Evolutionary conservation across 2,797 vertebrate species (phyloP).

Genomic region (Galago senegalensis): DNA sequence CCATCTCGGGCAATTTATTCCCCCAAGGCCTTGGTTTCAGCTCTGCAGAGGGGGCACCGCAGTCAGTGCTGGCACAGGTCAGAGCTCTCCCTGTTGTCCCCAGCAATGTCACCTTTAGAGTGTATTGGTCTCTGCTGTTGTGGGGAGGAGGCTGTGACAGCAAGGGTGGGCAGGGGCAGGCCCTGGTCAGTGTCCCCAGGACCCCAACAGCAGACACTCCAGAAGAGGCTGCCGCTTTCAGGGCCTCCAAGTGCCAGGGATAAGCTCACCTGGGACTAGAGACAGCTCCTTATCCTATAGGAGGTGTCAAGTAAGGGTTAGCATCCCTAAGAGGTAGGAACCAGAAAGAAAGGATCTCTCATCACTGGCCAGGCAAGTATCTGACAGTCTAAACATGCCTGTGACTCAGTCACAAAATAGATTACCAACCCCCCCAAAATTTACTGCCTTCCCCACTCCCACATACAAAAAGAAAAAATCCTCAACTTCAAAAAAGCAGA

Average conservation of each 20-base stretch:
- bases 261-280: neutral
- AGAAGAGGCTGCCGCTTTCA: neutral
- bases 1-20: neutral
- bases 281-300: no score
- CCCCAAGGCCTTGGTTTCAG: neutral
- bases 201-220: no score
- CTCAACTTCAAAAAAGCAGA: neutral
- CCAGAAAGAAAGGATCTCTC: neutral
- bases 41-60: neutral
- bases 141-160: neutral
- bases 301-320: neutral
- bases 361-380: neutral
- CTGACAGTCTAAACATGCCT: neutral
- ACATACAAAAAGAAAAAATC: neutral
- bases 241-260: accelerated
- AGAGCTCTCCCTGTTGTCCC: no score
- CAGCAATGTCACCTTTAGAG: accelerated
- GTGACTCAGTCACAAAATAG: neutral
- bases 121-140: neutral
- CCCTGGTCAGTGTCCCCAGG: neutral
- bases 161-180: neutral
- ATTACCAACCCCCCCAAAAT: neutral
- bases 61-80: no score
- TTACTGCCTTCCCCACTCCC: accelerated
- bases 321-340: neutral